phyloP scores from a whole-genome alignment of 35 echinoderm and acorn worm genomes.

The Nesometra sesokonis region DNA sequence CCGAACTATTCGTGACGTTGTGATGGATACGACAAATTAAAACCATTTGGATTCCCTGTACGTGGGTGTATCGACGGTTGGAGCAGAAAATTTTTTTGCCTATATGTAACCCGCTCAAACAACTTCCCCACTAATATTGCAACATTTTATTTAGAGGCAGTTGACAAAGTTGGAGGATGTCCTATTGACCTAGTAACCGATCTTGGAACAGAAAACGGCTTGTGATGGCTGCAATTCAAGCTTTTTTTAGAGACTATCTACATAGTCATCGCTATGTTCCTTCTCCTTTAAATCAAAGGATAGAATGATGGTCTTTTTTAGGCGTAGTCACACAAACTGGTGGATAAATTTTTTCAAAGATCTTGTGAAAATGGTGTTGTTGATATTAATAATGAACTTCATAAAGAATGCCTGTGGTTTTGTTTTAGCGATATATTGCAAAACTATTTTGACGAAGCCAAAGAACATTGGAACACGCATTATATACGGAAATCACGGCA shows the following conservation, averaged over 20 bases:
- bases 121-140: background rate
- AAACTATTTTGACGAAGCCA: background rate
- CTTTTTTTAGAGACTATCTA: too few relatives aligned
- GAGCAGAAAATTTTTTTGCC: background rate
- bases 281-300: too few relatives aligned
- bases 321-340: background rate
- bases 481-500: too few relatives aligned
- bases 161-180: background rate
- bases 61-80: slow-evolving; percentile 13
- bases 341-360: background rate
- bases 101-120: background rate
- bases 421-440: background rate
- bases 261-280: too few relatives aligned
- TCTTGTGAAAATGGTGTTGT: background rate
- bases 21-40: slow-evolving; percentile 22
- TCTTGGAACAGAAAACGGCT: background rate
- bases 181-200: background rate
- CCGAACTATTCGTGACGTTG: slow-evolving; percentile 5
- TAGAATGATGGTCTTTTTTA: too few relatives aligned
- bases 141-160: background rate
- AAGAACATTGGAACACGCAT: background rate
- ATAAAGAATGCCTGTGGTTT: background rate
- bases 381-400: too few relatives aligned
- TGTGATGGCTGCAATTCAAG: background rate
- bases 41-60: slow-evolving; percentile 14